A percentile compares a stretch with the other conserved stretches of the same genome.
phyloP scores from a whole-genome alignment of 2,113 vertebrate genomes.

The Apeltes quadracus region DNA sequence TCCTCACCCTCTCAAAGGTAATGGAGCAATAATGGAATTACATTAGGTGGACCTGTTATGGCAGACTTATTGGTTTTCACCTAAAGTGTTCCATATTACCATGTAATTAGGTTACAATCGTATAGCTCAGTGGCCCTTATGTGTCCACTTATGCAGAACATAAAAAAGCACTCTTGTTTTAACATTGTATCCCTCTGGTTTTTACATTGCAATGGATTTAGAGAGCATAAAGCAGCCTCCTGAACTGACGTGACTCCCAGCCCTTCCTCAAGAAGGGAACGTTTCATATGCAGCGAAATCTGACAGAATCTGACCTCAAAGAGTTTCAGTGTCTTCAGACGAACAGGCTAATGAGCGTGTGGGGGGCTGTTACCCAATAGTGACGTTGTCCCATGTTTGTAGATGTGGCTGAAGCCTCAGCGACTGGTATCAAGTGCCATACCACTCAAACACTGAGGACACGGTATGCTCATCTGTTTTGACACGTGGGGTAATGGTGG shows the following conservation, averaged over 20 bases:
- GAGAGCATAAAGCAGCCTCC: conserved; percentile 16
- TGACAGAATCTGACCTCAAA: conserved; percentile 19
- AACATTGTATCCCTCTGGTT: conserved; percentile 47
- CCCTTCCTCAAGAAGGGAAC: neutral
- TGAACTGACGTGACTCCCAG: neutral
- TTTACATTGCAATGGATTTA: conserved; percentile 35
- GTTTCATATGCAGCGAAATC: conserved; percentile 29
- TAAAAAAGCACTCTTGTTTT: conserved; percentile 63
- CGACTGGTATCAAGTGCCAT: conserved; percentile 32
- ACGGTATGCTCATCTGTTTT: conserved; percentile 59
- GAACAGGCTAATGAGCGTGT: neutral
- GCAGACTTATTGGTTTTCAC: conserved; percentile 78
- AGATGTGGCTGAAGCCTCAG: neutral
- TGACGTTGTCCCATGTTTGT: conserved; percentile 23
- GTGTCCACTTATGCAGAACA: conserved; percentile 62
- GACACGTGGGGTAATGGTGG: conserved; percentile 56
- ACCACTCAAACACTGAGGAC: conserved; percentile 48
- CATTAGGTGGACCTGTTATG: conserved; percentile 73
- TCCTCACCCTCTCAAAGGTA: conserved; percentile 67
- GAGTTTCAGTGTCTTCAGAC: conserved; percentile 2
- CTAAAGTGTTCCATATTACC: conserved; percentile 79
- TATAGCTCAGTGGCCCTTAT: conserved; percentile 65
- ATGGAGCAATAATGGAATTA: conserved; percentile 78
- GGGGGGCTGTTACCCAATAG: conserved; percentile 9
- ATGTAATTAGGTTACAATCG: conserved; percentile 72